Base-by-base conservation (phyloP, 2,797 vertebrate species). In the Sebastes hubbsi region DNA sequence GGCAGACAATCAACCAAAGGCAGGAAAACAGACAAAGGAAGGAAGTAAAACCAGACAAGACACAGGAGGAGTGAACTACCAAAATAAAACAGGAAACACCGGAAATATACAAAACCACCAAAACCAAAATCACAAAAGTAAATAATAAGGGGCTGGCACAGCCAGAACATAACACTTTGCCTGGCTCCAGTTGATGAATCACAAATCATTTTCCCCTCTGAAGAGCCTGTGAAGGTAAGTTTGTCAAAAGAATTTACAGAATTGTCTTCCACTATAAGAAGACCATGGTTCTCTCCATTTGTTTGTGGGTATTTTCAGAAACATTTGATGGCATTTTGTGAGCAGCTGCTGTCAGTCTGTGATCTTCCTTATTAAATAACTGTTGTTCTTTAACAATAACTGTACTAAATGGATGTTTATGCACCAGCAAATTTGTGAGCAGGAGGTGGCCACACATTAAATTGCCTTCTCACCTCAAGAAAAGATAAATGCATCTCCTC, bases 101-200 rank as follows among this genome's bases (percentile, higher is more conserved):
- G n/a, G n/a, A n/a, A n/a, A n/a, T n/a, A n/a, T n/a, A n/a, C n/a
- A n/a, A n/a, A n/a, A n/a, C n/a, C n/a, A n/a, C n/a, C n/a, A n/a
- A n/a, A n/a, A n/a, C n/a, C n/a, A n/a, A n/a, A n/a, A n/a, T n/a
- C n/a, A n/a, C n/a, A n/a, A n/a, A n/a, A n/a, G n/a, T n/a, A n/a
- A n/a, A n/a, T n/a, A n/a, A n/a, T n/a, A n/a, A n/a, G n/a, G n/a
- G n/a, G n/a, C n/a, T n/a, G n/a, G n/a, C n/a, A n/a, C n/a, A n/a
- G n/a, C n/a, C n/a, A n/a, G n/a, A n/a, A n/a, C n/a, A n/a, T n/a
- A n/a, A n/a, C n/a, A n/a, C 8, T 72, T 81, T 63, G 49, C 65
- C 11, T 72, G 27, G 56, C 55, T 78, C 68, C 71, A 78, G 63
- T 49, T 76, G 72, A 88, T 78, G 65, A 85, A 86, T 83, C 65